These are phyloP conservation scores for Premnoplex brunnescens DNA, from an alignment of 2,797 vertebrate species.

Conservation along the genomic window DNA sequence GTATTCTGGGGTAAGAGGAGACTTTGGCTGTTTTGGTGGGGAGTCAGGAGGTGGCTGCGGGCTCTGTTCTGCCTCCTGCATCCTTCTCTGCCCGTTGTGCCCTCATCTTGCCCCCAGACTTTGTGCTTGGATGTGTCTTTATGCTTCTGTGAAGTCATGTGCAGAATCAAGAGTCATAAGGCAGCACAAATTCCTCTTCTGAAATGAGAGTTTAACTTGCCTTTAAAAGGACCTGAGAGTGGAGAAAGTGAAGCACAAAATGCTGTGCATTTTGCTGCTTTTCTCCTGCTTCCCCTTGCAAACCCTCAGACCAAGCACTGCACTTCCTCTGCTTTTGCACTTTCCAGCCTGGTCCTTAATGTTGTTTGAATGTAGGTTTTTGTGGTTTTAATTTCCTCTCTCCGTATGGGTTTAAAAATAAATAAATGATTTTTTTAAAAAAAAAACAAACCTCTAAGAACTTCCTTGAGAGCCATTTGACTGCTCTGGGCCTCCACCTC, in stretches of 20 bases:
- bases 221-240: not conserved
- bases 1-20: slow-evolving; percentile 93
- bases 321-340: not conserved
- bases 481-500: slow-evolving; percentile 21
- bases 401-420: not conserved
- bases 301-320: not conserved
- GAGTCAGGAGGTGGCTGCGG: not conserved
- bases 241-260: not conserved
- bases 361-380: not conserved
- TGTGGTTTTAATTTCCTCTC: slow-evolving; percentile 10
- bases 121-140: not conserved
- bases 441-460: not conserved
- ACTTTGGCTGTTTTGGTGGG: not conserved
- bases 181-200: not conserved
- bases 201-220: not conserved
- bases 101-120: not conserved
- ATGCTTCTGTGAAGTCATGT: not conserved
- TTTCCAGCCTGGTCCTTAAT: not conserved
- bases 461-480: slow-evolving; percentile 27
- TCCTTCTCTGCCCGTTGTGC: not conserved
- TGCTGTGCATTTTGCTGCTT: not conserved
- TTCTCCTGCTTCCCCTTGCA: not conserved
- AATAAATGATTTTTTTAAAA: not conserved
- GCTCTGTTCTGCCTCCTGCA: not conserved
- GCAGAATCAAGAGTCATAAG: not conserved